Base-by-base conservation (phyloP, 2,888 invertebrate species). In the Marronus borbonicus region DNA sequence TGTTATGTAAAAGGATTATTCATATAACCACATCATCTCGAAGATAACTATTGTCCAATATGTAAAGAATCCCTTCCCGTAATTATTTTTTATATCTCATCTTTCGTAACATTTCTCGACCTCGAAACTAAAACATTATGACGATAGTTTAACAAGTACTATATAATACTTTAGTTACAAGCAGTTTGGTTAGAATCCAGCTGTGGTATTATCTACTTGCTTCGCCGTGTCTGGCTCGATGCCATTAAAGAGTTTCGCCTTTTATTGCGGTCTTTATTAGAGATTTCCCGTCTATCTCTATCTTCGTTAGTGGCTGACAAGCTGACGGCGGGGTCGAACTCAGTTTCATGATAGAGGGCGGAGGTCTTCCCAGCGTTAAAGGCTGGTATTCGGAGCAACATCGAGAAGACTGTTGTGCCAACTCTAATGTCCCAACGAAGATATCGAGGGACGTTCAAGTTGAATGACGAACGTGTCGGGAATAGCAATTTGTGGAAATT, bases 211-310 rank as follows among this genome's bases (percentile, higher is more conserved):
- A 44, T 44, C 44, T 44, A 44, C 44, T 44, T 44, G 44, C 44
- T 44, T 12, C 31, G 31, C 31, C 31, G 31, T 36, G 5, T 36
- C 44, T 58, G n/a, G 20, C 55, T 8, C 8, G 55, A 58, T 24
- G 44, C 60, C 72, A 74, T 74, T 74, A 74, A 74, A 74, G 62
- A 74, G 60, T 74, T 74, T 44, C 72, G 44, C 10, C 60, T 44
- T 60, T 74, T 74, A 74, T 74, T 74, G 72, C 72, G 60, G 72
- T 74, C 72, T 74, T 74, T 74, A 74, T 74, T 74, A 60, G 72
- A 60, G 60, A 74, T 74, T 74, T 60, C 60, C 60, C 60, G 58
- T 3, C 60, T 60, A 60, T 74, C 62, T 74, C 24, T 74, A 74
- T 60, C 72, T 62, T 44, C 60, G 72, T 74, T 74, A 60, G 62